Evolutionary conservation across 2,797 vertebrate species (phyloP), one percentile per base, ranked within the genome.

Genomic region (Vipera ursinii): DNA sequence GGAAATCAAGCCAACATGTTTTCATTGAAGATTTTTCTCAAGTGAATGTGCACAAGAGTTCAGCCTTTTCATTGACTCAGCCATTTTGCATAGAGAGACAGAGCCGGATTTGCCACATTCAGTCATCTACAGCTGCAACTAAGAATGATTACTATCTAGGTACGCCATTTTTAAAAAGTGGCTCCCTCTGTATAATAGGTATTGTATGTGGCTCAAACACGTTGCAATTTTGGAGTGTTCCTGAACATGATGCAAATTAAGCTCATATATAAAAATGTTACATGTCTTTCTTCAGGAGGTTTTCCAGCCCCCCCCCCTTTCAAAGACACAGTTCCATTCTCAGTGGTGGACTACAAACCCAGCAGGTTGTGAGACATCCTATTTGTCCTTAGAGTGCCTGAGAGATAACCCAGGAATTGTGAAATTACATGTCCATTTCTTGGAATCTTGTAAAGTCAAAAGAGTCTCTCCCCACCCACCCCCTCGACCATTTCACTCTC

Each of bases 311-410:
- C 6, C 32, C 95, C 95, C 93, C 91, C 89, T 93, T 91, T 93
- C 92, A 94, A 95, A 51, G 93, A 93, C 93, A 63, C 90, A 90
- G 95, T 94, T 96, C 95, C 95, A 94, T 94, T 94, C 94, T 93
- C 92, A 94, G 55, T 90, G 93, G 93, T 85, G 69, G 90, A 88
- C 56, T 87, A 94, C 95, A 94, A 10, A 93, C 93, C 93, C 92
- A 93, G 94, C 92, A 96, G 95, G 91, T 15, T 0, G 89, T 91
- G 88, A 87, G 73, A 63, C 86, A 73, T 96, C 94, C 93, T 93
- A 26, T 92, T 96, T 92, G 89, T 93, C 90, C 92, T 95, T 90
- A 56, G 15, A 48, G 63, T 89, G 10, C 0, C 0, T 92, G 95
- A 57, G 22, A 92, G 6, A 91, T 88, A 96, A 82, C 73, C 38